Base-by-base conservation (phyloP, 2,797 vertebrate species). In the Melanotaenia parkinsoni region DNA sequence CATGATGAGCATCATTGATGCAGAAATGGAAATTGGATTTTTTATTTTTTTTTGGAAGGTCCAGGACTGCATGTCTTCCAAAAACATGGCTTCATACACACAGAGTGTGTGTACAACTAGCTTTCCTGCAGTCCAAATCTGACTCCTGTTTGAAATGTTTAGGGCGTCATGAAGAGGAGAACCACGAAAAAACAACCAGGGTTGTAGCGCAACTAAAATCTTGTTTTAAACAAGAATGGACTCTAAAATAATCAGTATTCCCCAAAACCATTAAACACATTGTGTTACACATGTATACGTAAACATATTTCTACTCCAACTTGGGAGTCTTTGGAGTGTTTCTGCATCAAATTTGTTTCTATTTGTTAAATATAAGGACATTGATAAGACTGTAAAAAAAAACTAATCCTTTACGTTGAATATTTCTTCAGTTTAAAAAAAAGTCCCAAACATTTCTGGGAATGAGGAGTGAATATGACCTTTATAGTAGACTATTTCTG, bases 401-500 rank as follows among this genome's bases (percentile, higher is more conserved):
- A 5, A 30, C 30, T 30, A 30, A 30, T 20, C 18, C 5, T 47
- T 47, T 47, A 20, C 20, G 18, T 18, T 47, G 16, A 47, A 20
- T 47, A 47, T 47, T 47, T 47, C 6, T 47, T 20, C 43, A n/a
- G 6, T 50, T n/a, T 1, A 57, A 26, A 8, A 16, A 58, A 35
- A 37, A 37, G 1, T 4, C 18, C 24, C 20, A 4, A 26, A 26
- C 22, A 9, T 54, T 54, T 26, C 51, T 28, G 51, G 14, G 14
- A 51, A 51, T 16, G 30, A 32, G 35, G 0, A 43, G 28, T 28
- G 0, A 22, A 26, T 22, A 5, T 54, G 57, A 70, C 53, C 67
- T 75, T 74, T 80, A 63, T 57, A 78, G 76, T 13, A 50, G 66
- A 72, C 68, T 67, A n/a, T 28, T 13, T 66, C 63, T 86, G 70